Conservation (phyloP, 2,888 invertebrate genomes). For the Apotomis turbidana region DNA sequence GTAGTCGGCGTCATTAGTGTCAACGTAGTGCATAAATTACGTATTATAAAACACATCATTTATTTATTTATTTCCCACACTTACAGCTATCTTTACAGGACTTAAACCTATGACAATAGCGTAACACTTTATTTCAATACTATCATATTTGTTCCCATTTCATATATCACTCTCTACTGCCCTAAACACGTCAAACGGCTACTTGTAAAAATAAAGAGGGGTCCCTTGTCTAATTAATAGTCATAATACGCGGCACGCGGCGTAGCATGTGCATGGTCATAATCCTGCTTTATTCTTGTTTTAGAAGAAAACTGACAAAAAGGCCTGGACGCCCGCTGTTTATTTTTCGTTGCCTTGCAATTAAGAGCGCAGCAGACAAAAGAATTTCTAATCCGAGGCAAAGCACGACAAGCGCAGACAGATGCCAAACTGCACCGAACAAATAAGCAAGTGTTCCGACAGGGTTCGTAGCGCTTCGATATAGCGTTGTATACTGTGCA, state of each 20-base stretch:
- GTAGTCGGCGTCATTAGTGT: no score
- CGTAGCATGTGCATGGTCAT: neutral
- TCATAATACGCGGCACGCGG: neutral
- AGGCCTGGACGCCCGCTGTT: neutral
- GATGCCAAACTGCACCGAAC: slow-evolving; percentile 56
- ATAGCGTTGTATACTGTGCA: neutral
- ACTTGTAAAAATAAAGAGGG: no score
- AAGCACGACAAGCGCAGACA: slow-evolving; percentile 71
- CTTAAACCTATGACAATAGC: no score
- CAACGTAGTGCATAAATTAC: no score
- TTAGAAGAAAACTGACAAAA: neutral
- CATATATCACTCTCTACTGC: no score
- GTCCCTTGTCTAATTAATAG: no score
- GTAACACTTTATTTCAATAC: no score
- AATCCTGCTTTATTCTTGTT: neutral
- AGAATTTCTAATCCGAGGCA: slow-evolving; percentile 77
- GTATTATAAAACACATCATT: no score
- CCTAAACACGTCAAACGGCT: no score
- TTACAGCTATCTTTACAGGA: no score
- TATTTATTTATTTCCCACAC: no score
- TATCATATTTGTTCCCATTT: no score
- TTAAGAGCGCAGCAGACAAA: slow-evolving; percentile 74
- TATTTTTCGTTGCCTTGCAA: slow-evolving; percentile 56
- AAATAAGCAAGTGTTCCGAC: slow-evolving; percentile 66
- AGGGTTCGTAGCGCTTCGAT: slow-evolving; percentile 45